These are phyloP conservation scores for Thereva unica DNA, from an alignment of 2,888 invertebrate genomes.

Conservation along the genomic window DNA sequence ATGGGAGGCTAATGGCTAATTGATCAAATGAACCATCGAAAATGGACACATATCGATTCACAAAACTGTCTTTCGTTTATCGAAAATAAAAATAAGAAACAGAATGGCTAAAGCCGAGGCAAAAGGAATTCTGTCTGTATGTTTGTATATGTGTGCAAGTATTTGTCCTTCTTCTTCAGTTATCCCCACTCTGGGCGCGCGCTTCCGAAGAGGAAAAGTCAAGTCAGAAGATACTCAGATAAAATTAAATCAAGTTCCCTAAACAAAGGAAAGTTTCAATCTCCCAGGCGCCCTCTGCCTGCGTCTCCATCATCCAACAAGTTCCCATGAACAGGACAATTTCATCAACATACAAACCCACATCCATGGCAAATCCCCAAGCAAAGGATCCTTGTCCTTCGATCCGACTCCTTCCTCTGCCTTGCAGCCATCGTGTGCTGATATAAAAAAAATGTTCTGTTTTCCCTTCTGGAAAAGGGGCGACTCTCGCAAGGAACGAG, in stretches of 20 bases:
- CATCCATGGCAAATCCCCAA: background rate
- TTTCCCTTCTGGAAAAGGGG: background rate
- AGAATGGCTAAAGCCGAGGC: too few species aligned
- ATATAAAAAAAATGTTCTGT: background rate
- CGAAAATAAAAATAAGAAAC: too few species aligned
- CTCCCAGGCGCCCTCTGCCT: background rate
- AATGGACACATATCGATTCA: too few species aligned
- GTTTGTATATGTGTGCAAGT: background rate
- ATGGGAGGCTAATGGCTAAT: too few species aligned
- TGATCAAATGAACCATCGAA: too few species aligned
- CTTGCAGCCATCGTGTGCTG: slow-evolving; percentile 6
- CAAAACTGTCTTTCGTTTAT: too few species aligned
- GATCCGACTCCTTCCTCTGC: background rate
- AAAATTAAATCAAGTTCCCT: slow-evolving; percentile 25
- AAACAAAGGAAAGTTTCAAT: slow-evolving; percentile 15
- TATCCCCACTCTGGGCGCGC: background rate
- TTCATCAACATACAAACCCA: slow-evolving; percentile 7
- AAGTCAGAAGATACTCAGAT: slow-evolving; percentile 16
- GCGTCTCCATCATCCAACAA: slow-evolving; percentile 3
- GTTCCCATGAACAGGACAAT: slow-evolving; percentile 15
- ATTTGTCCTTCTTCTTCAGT: background rate
- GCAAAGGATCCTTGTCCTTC: slow-evolving; percentile 11
- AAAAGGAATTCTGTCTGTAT: too few species aligned
- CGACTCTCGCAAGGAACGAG: slow-evolving; percentile 17
- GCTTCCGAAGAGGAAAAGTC: slow-evolving; percentile 16